Base-by-base conservation (phyloP, 2,797 vertebrate genomes). In the Hylomyscus alleni region DNA sequence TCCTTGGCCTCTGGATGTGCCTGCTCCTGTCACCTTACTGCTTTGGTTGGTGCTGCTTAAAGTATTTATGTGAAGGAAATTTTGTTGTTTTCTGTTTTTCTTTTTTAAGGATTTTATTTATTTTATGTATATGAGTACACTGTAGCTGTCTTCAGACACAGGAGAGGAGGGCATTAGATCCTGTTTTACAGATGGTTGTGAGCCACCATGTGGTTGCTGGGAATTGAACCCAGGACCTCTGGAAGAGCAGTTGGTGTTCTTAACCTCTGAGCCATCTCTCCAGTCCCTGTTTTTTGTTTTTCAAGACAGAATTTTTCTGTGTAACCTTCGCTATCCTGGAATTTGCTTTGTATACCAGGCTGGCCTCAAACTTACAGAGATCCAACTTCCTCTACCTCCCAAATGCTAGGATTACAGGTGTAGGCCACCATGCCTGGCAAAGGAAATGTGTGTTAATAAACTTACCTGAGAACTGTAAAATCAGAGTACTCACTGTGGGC, bases 361-460 rank as follows among this genome's bases (percentile, higher is more conserved):
- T 84, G 26, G 40, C 81, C 58, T 62, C 37, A 47, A 6, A 84
- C 81, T 84, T 56, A 60, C 9, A 47, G 15, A 84, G 81, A 44
- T 84, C 58, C n/a, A 44, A 26, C 58, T 62, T 4, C 82, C 82
- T 84, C 29, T 84, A 29, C 29, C 29, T 84, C 60, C 40, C 11
- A 29, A 75, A 24, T 76, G 73, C 73, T 76, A 22, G 40, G 73
- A 14, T 47, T 76, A 76, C 12, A 44, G 31, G 29, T 22, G 40
- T 34, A 44, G 1, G 4, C 17, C 82, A 31, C 29, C 8, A 3
- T 65, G 29, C 60, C 40, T 47, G 40, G 17, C 40, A 29, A 84
- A 84, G 82, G 82, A 94, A 89, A 60, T 40, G 3, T 80, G 31
- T 91, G 83, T 97, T 85, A 97, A 95, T 97, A 92, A 97, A 96